phyloP scores from a whole-genome alignment of 2,797 vertebrate species.

The Ptychadena robeensis region DNA sequence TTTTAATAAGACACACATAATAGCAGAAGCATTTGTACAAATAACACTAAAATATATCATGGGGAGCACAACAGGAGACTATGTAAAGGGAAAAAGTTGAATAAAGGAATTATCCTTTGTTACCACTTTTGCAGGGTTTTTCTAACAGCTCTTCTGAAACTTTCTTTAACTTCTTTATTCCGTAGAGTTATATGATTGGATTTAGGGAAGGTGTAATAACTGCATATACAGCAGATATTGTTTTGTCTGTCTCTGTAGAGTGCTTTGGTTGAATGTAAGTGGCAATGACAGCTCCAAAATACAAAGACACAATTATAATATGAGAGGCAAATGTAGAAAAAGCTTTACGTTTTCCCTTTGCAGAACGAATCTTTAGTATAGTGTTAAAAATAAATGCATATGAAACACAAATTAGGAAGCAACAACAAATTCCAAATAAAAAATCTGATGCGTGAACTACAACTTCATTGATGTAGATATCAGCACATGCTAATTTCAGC shows the following conservation, averaged over 20 bases:
- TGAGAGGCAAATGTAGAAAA: slow-evolving; percentile 67
- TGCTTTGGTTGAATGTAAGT: slow-evolving; percentile 65
- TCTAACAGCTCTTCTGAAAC: slow-evolving; percentile 61
- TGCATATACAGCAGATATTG: slow-evolving; percentile 64
- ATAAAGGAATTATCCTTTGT: no score
- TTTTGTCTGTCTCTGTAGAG: slow-evolving; percentile 63
- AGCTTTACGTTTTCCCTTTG: slow-evolving; percentile 65
- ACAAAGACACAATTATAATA: slow-evolving; percentile 63
- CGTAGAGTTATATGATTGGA: slow-evolving; percentile 65
- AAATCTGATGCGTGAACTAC: slow-evolving; percentile 63
- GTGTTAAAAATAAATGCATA: slow-evolving; percentile 63
- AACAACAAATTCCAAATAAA: slow-evolving; percentile 64
- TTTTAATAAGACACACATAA: no score
- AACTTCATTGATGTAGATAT: slow-evolving; percentile 63
- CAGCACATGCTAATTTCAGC: slow-evolving; percentile 65
- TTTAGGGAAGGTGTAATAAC: slow-evolving; percentile 65
- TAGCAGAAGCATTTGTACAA: no score
- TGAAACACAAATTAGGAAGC: slow-evolving; percentile 64
- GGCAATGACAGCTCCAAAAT: slow-evolving; percentile 65
- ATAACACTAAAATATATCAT: no score
- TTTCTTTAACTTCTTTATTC: slow-evolving; percentile 65
- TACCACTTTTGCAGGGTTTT: neutral
- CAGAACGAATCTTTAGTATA: slow-evolving; percentile 61
- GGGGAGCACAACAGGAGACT: no score
- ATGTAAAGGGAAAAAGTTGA: no score